These are phyloP conservation scores for Acridotheres tristis DNA, from an alignment of 2,797 vertebrate genomes.

Conservation along the genomic window DNA sequence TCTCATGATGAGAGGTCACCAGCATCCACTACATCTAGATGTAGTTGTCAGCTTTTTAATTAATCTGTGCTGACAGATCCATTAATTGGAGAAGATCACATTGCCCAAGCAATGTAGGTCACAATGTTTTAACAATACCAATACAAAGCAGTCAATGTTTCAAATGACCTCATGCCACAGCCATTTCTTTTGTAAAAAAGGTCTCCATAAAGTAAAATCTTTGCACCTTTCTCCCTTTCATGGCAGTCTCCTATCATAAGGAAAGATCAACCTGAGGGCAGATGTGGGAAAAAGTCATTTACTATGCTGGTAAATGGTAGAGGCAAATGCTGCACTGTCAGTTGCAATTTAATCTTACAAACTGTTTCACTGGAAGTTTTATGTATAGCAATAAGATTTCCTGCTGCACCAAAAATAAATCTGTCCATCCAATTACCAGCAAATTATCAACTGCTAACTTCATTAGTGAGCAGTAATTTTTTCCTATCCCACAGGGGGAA, in stretches of 20 bases:
- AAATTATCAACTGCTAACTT: constrained; percentile 57
- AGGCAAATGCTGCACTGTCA: constrained; percentile 54
- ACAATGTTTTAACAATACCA: neutral
- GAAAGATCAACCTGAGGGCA: constrained; percentile 9
- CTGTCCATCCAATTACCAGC: constrained; percentile 58
- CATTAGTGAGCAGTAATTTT: constrained; percentile 19
- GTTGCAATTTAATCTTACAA: constrained; percentile 65
- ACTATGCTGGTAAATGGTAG: constrained; percentile 40
- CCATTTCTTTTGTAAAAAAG: neutral
- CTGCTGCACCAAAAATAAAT: constrained; percentile 44
- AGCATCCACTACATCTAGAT: neutral
- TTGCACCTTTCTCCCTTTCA: neutral
- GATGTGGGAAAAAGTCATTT: constrained; percentile 45
- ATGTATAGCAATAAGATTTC: constrained; percentile 41
- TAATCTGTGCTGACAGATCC: constrained; percentile 8
- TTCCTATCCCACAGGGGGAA: neutral
- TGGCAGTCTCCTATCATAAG: neutral
- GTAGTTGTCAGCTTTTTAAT: constrained; percentile 32
- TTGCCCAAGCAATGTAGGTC: constrained; percentile 14
- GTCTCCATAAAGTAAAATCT: neutral
- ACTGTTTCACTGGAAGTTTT: constrained; percentile 49
- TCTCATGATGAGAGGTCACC: constrained; percentile 2
- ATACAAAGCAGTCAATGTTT: neutral
- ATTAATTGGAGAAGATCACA: constrained; percentile 41
- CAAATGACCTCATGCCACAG: neutral